Base-by-base conservation (phyloP, 2,888 invertebrate genomes). In the Cancer borealis region DNA sequence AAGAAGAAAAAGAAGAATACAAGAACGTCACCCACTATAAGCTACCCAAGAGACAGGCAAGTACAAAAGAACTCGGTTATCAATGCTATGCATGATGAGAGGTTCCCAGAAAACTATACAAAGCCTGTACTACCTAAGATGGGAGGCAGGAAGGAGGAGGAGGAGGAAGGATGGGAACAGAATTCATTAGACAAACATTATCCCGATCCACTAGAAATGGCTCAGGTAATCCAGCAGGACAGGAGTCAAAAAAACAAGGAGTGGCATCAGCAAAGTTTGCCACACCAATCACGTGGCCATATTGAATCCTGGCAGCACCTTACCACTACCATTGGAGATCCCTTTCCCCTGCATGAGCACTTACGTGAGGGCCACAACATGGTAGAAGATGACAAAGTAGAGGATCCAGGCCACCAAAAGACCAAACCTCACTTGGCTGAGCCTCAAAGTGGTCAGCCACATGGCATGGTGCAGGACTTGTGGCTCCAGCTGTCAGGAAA, bases 261-360 rank as follows among this genome's bases (percentile, higher is more conserved):
- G 66, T n/a, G 66, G 66, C 66, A 66, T 66, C n/a, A 66, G 66
- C 66, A 66, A 66, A 73, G 26, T 73, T 26, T 26, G 6, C 73
- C 73, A 73, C 73, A 73, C 73, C 21, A 73, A 26, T 73, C 26
- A 73, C 73, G n/a, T 73, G 26, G n/a, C 73, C 73, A 73, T 73
- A 8, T 26, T 73, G 73, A 73, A 73, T 73, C 73, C 8, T 73
- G 73, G 73, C 73, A 73, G n/a, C 73, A 73, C 26, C 3, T 0
- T 73, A 2, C n/a, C n/a, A 10, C n/a, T 73, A n/a, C 26, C 73
- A 73, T 73, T 26, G 26, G 73, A 26, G 73, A 73, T 73, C 26
- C 73, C 73, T 26, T 73, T 10, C 26, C 73, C 73, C n/a, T 26
- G 26, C 26, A n/a, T 26, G 26, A 73, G 0, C 73, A 73, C 10